phyloP scores from a whole-genome alignment of 2,113 vertebrate species.

The Columba livia region DNA sequence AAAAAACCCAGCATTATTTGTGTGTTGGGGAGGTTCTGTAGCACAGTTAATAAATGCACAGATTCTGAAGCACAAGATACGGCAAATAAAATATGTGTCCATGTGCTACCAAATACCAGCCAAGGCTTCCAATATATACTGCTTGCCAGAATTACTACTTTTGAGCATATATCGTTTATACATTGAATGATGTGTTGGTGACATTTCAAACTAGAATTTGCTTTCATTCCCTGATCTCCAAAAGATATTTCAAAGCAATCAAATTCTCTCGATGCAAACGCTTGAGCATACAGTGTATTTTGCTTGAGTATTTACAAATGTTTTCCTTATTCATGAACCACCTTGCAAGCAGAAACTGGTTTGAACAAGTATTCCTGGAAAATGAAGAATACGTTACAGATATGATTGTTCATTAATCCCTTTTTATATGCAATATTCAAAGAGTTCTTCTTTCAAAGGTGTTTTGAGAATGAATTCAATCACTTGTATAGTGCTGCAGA shows the following conservation, averaged over 20 bases:
- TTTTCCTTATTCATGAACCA: conserved; percentile 27
- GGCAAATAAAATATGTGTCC: background rate
- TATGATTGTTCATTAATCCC: conserved; percentile 16
- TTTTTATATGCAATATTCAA: background rate
- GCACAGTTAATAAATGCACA: background rate
- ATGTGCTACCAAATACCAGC: background rate
- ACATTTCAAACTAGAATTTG: conserved; percentile 10
- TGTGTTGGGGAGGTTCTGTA: background rate
- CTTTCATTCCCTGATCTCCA: background rate
- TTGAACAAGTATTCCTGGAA: conserved; percentile 14
- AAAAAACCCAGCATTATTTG: background rate
- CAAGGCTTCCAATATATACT: background rate
- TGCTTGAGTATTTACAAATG: conserved; percentile 15
- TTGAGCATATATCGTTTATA: background rate
- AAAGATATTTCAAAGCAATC: conserved; percentile 8
- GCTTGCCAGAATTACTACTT: background rate
- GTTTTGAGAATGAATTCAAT: background rate
- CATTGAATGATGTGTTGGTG: background rate
- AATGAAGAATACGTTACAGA: conserved; percentile 31
- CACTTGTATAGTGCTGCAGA: background rate
- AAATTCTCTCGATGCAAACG: background rate
- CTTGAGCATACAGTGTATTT: background rate
- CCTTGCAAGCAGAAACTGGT: background rate
- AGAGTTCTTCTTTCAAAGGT: background rate
- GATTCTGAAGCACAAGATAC: background rate